Percentiles rank a stretch among this genome's conserved stretches.
Conservation (phyloP, 2,888 invertebrate genomes). For the Xestoiulus laeticollis region DNA sequence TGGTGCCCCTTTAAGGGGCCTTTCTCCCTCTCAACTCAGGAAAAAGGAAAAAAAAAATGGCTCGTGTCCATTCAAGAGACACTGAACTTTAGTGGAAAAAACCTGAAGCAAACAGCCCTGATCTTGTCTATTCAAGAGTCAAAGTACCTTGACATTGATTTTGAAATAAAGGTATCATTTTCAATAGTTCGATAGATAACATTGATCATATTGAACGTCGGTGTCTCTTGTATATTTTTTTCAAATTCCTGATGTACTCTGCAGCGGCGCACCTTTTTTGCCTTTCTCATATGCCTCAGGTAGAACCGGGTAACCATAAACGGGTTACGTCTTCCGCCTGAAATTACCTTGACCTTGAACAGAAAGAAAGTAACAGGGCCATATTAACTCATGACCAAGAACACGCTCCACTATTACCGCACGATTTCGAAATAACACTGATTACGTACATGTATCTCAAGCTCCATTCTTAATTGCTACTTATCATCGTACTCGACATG, state of each 20-base stretch:
- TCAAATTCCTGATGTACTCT: neutral
- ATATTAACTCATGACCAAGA: neutral
- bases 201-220: neutral
- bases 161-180: neutral
- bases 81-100: too few species aligned
- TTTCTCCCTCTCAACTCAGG: too few species aligned
- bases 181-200: neutral
- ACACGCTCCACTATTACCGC: neutral
- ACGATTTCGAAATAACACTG: neutral
- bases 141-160: neutral
- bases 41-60: too few species aligned
- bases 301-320: neutral
- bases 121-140: too few species aligned
- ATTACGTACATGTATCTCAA: neutral
- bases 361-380: neutral
- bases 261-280: neutral
- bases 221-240: neutral
- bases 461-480: neutral
- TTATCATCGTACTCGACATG: neutral
- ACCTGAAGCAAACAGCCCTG: too few species aligned
- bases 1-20: too few species aligned
- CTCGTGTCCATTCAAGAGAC: too few species aligned
- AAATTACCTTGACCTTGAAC: conserved; percentile 4
- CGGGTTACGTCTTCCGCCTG: conserved; percentile 6
- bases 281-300: neutral